Evolutionary conservation across 2,888 invertebrate genomes (phyloP).

Genomic region (Meteorus colon): DNA sequence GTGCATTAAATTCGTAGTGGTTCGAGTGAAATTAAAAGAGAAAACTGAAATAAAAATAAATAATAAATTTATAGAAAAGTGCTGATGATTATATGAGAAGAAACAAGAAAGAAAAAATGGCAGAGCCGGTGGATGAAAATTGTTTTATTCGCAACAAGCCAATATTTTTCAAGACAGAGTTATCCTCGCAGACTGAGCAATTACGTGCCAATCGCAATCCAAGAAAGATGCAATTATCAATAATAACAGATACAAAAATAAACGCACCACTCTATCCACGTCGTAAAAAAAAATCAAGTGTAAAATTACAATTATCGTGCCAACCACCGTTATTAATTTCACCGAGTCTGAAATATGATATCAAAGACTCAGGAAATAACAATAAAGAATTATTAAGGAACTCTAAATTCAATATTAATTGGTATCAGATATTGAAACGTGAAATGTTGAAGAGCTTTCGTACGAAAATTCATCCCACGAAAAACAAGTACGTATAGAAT

Average conservation of each 20-base stretch:
- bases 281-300: constrained; percentile 36
- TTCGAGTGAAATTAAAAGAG: background rate
- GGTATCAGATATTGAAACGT: constrained; percentile 58
- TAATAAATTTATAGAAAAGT: background rate
- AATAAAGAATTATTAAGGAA: constrained; percentile 14
- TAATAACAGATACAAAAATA: constrained; percentile 51
- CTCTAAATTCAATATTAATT: constrained; percentile 46
- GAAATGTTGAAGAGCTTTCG: constrained; percentile 56
- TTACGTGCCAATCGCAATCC: constrained; percentile 12
- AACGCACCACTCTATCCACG: constrained; percentile 43
- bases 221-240: constrained; percentile 54
- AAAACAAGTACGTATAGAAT: constrained; percentile 54
- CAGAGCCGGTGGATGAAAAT: constrained; percentile 19
- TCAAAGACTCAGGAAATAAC: background rate
- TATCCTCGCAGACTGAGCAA: background rate
- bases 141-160: background rate
- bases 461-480: constrained; percentile 57
- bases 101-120: constrained; percentile 15
- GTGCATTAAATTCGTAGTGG: constrained; percentile 16
- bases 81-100: background rate
- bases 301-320: constrained; percentile 8
- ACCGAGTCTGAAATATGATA: constrained; percentile 31
- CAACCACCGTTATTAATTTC: constrained; percentile 1
- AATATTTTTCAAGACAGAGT: background rate
- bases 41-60: background rate